phyloP scores from a whole-genome alignment of 2,888 invertebrate species.

The Mimumesa dahlbomi region DNA sequence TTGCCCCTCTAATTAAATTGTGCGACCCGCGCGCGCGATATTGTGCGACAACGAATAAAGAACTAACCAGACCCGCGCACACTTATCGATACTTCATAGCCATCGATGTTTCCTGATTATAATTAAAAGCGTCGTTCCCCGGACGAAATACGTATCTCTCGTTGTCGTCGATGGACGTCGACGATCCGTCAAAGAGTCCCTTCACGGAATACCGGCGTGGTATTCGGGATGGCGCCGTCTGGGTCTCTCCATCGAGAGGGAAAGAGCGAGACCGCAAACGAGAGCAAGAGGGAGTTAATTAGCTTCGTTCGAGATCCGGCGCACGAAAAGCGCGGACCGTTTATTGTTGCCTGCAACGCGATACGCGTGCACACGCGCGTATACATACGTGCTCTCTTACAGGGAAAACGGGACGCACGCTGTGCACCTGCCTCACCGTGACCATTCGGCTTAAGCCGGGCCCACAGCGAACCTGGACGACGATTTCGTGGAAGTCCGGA shows the following conservation, averaged over 20 bases:
- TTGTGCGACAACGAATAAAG: background rate
- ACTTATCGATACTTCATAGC: background rate
- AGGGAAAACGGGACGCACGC: constrained; percentile 24
- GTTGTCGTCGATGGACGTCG: background rate
- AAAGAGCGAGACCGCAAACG: background rate
- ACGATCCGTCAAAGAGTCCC: background rate
- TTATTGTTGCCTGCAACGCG: constrained; percentile 56
- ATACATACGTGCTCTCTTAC: constrained; percentile 17
- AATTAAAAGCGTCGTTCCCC: no score
- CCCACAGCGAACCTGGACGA: constrained; percentile 6
- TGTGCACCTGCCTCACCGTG: constrained; percentile 30
- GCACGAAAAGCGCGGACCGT: constrained; percentile 27
- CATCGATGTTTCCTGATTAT: no score
- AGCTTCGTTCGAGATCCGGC: constrained; percentile 50
- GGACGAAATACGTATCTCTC: no score
- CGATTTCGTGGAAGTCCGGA: no score
- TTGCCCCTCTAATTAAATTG: no score
- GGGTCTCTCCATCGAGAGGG: constrained; percentile 16
- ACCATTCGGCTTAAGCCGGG: constrained; percentile 20
- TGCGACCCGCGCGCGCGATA: no score
- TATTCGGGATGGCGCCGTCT: constrained; percentile 56
- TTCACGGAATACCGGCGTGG: constrained; percentile 6
- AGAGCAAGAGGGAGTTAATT: constrained; percentile 47
- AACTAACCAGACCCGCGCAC: background rate
- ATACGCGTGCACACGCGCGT: constrained; percentile 34